Evolutionary conservation across 2,888 invertebrate species (phyloP), one percentile per base, ranked within the genome.

Genomic region (Andrena bucephala): DNA sequence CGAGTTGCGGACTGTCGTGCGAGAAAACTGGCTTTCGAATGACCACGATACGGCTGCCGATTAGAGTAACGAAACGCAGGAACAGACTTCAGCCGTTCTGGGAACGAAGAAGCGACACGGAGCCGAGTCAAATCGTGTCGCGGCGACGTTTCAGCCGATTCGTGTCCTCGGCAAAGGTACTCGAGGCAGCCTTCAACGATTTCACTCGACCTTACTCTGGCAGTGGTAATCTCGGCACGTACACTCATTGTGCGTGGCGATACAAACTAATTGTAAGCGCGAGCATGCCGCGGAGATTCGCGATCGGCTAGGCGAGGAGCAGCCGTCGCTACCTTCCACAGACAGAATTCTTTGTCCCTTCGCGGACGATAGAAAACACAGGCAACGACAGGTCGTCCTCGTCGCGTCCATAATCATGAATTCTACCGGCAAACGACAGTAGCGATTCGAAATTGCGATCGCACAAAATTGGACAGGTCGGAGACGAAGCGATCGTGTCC

Each of bases 401-500:
- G 50, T n/a, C 29, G 48, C 60, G n/a, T 10, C 27, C 24, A 6
- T 16, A 8, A 24, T 7, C 60, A 8, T 20, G 60, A 75, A 69
- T 16, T 57, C 67, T n/a, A 33, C 52, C 27, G 52, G 31, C 50
- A 48, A 33, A 27, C 50, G 59, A 50, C 24, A 57, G 10, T 13
- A 16, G 59, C 54, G 16, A 29, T 50, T 31, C 16, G 42, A 20
- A 52, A 60, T 59, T 59, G 62, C 71, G 33, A 70, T 62, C n/a
- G 63, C 65, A 72, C 33, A 65, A 63, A 76, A 63, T 10, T 42
- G 42, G 31, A 65, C 31, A 63, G 24, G 36, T 13, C 5, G 69
- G 24, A 50, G 16, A 29, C n/a, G 27, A 7, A 63, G 52, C 59
- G 75, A 84, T 69, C 72, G 57, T 54, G 67, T 50, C 24, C 13